phyloP scores from a whole-genome alignment of 2,113 vertebrate species.

The Aramus guarauna region DNA sequence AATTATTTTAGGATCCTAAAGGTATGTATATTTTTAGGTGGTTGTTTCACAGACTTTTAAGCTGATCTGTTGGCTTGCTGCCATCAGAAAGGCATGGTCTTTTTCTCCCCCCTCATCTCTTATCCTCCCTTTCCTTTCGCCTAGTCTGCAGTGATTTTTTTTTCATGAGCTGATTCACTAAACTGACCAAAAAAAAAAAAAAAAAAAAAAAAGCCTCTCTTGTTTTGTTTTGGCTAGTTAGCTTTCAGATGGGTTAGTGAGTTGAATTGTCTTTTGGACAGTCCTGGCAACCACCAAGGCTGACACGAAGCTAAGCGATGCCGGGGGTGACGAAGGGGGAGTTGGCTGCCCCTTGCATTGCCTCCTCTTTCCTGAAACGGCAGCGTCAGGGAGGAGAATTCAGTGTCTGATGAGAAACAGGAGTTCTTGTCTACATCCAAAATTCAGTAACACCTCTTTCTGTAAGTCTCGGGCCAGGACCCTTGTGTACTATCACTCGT shows the following conservation, averaged over 20 bases:
- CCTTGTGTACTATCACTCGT: background rate
- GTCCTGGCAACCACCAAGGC: background rate
- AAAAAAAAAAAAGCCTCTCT: background rate
- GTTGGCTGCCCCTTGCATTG: background rate
- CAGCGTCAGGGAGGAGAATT: background rate
- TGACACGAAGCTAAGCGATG: background rate
- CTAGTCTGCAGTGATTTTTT: background rate
- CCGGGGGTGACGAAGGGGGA: background rate
- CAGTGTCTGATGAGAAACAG: background rate
- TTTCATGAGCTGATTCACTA: background rate
- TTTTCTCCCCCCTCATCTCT: background rate
- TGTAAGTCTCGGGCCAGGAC: background rate
- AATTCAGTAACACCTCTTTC: background rate
- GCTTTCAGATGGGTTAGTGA: background rate
- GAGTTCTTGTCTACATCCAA: background rate
- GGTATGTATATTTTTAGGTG: background rate
- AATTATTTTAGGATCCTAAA: background rate
- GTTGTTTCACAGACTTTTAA: background rate
- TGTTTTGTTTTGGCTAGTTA: background rate
- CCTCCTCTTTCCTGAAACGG: background rate
- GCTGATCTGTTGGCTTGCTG: background rate
- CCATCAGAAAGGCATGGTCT: background rate
- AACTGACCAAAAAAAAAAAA: background rate
- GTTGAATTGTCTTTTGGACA: background rate
- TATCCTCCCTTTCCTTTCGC: background rate